Conservation (phyloP, 2,888 invertebrate genomes). For the Philonicus albiceps region DNA sequence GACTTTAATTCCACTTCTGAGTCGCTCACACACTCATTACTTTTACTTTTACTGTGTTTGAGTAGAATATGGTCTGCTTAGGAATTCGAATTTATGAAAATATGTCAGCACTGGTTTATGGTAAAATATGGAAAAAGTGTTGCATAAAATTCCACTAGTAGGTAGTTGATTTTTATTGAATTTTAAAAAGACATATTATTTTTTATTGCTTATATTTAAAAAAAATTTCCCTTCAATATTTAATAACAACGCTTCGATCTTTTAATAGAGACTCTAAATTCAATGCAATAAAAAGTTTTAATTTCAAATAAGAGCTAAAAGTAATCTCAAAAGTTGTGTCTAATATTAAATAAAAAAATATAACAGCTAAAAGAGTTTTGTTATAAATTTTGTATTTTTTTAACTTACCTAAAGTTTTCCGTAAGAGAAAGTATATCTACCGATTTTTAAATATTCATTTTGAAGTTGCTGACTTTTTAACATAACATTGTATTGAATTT, state of each 20-base stretch:
- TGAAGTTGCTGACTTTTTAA: neutral
- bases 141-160: neutral
- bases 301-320: neutral
- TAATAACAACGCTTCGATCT: too few species aligned
- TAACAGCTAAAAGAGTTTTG: too few species aligned
- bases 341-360: too few species aligned
- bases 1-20: neutral
- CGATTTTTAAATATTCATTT: neutral
- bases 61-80: neutral
- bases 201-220: neutral
- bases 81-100: neutral
- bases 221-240: neutral
- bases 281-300: neutral
- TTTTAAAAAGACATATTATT: neutral
- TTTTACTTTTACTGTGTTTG: neutral
- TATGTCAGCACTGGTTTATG: neutral
- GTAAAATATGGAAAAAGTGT: neutral
- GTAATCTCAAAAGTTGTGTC: too few species aligned
- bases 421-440: too few species aligned
- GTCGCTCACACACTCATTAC: neutral
- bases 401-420: too few species aligned
- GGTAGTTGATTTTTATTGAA: neutral
- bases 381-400: neutral
- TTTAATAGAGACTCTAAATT: neutral
- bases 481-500: neutral